Base-by-base conservation (phyloP, 2,888 invertebrate genomes). In the Philereme vetulata region DNA sequence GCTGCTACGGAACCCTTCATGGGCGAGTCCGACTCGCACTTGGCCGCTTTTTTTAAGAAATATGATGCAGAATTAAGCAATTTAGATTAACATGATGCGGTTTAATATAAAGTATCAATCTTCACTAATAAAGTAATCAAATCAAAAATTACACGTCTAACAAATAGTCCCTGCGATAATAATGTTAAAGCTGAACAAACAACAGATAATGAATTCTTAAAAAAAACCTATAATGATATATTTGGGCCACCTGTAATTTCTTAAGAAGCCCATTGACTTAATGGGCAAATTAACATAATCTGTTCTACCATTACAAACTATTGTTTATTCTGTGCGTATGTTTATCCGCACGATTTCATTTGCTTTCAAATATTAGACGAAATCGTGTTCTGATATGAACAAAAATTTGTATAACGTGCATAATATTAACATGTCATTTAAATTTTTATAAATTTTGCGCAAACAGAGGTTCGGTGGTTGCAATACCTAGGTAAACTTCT, bases 231-330 rank as follows among this genome's bases (percentile, higher is more conserved):
- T 83, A 85, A 86, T 85, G 75, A 78, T 80, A 81, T 70, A 72
- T 75, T 21, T 70, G 58, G 77, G 77, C 79, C 80, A 79, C 81
- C 79, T 64, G 75, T 82, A 77, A 82, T 82, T 78, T 82, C 75
- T 74, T 70, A 81, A 75, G 82, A 82, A 84, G 80, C 82, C 81
- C 77, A 81, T 81, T 74, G 75, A 74, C 67, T 77, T 82, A 83
- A 84, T 84, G 70, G 75, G 67, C 74, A 62, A 79, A 86, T 87
- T 85, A 82, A 74, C 82, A 85, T 88, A 87, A 86, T 81, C 70
- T 73, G 71, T 74, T 77, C 71, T 67, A 71, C 64, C 72, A 75
- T 76, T 73, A 77, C 40, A 21, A 52, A 52, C 48, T 56, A 46
- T 42, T 4, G 35, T 42, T 21, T 57, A 36, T 36, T 50, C 49